Evolutionary conservation across 1,140 invertebrate species (phyloP).

Genomic region (Brachionus plicatilis): DNA sequence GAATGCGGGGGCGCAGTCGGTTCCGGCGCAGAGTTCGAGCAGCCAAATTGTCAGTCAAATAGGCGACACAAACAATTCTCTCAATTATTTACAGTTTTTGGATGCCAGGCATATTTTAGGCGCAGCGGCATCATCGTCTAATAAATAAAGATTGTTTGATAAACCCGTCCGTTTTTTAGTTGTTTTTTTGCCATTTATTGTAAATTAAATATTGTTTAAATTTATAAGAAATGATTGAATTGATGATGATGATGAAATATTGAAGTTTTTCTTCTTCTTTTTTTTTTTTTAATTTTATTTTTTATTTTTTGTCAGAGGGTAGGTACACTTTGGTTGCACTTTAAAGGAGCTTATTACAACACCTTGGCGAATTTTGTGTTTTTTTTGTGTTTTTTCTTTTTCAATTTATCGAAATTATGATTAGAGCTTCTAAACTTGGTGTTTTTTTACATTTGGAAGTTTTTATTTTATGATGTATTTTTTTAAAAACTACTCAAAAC

Average conservation of each 20-base stretch:
- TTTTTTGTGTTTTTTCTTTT: not conserved
- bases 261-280: not conserved
- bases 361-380: not conserved
- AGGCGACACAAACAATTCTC: not conserved
- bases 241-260: constrained; percentile 1
- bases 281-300: not conserved
- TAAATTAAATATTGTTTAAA: not conserved
- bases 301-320: not conserved
- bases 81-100: constrained; percentile 9
- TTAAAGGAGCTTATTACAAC: not conserved
- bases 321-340: not conserved
- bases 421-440: not conserved
- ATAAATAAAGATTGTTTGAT: not conserved
- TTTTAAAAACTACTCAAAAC: not conserved
- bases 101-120: not conserved
- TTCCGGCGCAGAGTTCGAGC: not conserved
- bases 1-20: not conserved
- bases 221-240: not conserved
- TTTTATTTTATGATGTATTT: not conserved
- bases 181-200: not conserved
- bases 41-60: not conserved
- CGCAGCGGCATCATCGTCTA: not conserved
- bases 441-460: not conserved
- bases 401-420: not conserved
- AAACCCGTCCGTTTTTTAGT: not conserved